phyloP scores from a whole-genome alignment of 2,797 vertebrate species.

The Streptopelia turtur region DNA sequence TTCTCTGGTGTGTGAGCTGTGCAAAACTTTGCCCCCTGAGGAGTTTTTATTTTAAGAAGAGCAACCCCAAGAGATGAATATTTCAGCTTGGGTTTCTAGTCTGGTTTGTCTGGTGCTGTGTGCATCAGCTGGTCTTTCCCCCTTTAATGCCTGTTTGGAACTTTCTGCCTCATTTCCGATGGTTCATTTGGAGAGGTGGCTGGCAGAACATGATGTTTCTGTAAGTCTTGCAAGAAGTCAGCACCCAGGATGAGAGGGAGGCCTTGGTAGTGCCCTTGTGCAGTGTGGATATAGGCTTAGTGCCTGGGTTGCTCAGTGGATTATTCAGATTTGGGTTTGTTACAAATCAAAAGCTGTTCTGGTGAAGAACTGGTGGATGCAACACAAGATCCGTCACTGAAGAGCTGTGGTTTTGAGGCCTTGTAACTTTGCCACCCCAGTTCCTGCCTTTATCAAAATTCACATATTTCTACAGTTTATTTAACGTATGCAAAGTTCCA shows the following conservation, averaged over 20 bases:
- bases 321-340: not conserved
- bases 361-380: not conserved
- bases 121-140: not conserved
- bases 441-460: not conserved
- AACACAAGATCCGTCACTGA: not conserved
- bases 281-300: not conserved
- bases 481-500: not conserved
- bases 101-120: not conserved
- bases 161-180: not conserved
- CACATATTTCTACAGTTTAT: not conserved
- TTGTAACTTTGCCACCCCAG: not conserved
- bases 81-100: not conserved
- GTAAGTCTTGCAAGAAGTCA: not conserved
- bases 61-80: rapidly evolving
- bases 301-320: not conserved
- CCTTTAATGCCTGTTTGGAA: not conserved
- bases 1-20: not conserved
- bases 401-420: not conserved
- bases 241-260: not conserved
- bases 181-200: not conserved
- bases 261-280: not conserved
- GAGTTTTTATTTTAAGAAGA: not conserved
- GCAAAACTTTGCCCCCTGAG: not conserved
- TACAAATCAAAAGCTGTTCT: not conserved
- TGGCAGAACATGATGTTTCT: not conserved